A percentile compares a stretch with the other conserved stretches of the same genome.
phyloP scores from a whole-genome alignment of 2,888 invertebrate genomes.

The Agapostemon virescens region DNA sequence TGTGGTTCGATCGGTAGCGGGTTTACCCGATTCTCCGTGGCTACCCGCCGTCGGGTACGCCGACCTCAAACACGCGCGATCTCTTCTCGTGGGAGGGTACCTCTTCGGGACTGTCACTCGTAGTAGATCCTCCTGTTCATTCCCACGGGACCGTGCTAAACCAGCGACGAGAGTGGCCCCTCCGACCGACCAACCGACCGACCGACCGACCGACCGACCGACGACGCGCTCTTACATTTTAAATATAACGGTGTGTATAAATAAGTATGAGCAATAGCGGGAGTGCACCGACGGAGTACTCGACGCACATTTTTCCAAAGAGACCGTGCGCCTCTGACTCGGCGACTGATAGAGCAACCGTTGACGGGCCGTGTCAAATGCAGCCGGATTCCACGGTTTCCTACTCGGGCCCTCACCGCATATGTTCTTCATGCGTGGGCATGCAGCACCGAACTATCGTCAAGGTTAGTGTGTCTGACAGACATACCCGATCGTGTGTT shows the following conservation, averaged over 20 bases:
- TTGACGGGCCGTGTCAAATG: slow-evolving; percentile 64
- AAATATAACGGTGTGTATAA: slow-evolving; percentile 81
- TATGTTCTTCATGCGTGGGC: slow-evolving; percentile 73
- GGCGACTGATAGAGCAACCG: slow-evolving; percentile 11
- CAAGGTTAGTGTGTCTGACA: slow-evolving; percentile 74
- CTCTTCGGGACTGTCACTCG: background rate
- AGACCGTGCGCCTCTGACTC: slow-evolving; percentile 25
- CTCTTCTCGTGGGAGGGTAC: slow-evolving; percentile 13
- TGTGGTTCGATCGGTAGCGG: slow-evolving; percentile 63
- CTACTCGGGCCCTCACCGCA: slow-evolving; percentile 67
- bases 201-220: slow-evolving; percentile 32
- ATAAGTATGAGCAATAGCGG: slow-evolving; percentile 81
- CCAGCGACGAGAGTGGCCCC: slow-evolving; percentile 28
- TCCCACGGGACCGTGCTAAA: background rate
- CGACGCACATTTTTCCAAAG: slow-evolving; percentile 61
- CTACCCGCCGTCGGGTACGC: slow-evolving; percentile 38
- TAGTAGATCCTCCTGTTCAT: background rate
- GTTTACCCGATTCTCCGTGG: slow-evolving; percentile 40
- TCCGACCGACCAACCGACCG: slow-evolving; percentile 13
- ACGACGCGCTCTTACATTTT: slow-evolving; percentile 78
- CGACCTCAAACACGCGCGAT: background rate
- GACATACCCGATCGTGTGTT: slow-evolving; percentile 3
- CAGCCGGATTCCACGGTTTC: slow-evolving; percentile 64
- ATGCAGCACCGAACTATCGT: slow-evolving; percentile 69
- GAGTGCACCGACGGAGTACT: slow-evolving; percentile 73